Evolutionary conservation across 1,140 invertebrate genomes (phyloP).

Genomic region (Reticulitermes speratus): DNA sequence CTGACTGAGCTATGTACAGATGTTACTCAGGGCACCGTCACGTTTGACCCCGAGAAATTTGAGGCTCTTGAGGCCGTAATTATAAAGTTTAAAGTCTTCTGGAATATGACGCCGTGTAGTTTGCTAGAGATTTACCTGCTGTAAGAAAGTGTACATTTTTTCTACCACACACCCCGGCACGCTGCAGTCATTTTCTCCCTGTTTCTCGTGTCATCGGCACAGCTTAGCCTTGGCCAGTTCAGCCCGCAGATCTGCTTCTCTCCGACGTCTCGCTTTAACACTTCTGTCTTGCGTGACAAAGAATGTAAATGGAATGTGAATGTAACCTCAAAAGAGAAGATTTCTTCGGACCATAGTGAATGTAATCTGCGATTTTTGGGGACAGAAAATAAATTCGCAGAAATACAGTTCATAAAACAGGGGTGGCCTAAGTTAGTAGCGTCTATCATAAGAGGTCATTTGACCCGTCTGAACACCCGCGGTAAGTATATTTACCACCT

Average conservation of each 20-base stretch:
- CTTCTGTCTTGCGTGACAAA: neutral
- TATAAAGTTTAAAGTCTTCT: no score
- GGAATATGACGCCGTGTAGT: no score
- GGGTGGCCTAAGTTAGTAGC: neutral
- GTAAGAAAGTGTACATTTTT: no score
- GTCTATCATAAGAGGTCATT: no score
- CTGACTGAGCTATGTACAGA: no score
- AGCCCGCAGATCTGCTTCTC: neutral
- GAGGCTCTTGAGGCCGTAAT: no score
- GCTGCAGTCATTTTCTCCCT: neutral
- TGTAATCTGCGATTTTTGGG: neutral
- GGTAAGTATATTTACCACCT: no score
- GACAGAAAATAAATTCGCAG: neutral
- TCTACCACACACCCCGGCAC: no score
- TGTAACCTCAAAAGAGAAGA: neutral
- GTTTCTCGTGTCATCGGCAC: neutral
- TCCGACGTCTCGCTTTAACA: neutral
- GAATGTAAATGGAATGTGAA: neutral
- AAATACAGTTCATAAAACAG: neutral
- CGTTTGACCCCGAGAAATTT: no score
- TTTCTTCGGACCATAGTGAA: neutral
- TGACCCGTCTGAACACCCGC: no score
- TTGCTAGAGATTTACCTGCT: no score
- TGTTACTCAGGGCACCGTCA: no score
- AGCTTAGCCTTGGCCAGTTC: neutral